Evolutionary conservation across 2,888 invertebrate genomes (phyloP).

Genomic region (Marronus borbonicus): DNA sequence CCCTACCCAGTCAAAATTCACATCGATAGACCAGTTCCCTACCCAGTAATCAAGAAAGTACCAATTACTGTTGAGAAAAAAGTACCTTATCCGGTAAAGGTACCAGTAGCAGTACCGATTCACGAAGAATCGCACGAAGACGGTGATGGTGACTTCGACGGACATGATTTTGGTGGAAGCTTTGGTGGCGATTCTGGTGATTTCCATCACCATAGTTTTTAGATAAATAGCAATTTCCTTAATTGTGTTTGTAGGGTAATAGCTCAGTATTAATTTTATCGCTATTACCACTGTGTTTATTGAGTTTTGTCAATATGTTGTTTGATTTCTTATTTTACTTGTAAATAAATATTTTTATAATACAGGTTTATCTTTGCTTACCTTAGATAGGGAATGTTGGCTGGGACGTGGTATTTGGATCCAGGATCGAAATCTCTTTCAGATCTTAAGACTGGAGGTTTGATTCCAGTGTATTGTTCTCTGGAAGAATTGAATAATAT

Average conservation of each 20-base stretch:
- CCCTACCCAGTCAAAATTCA: conserved; percentile 75
- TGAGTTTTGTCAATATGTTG: conserved; percentile 55
- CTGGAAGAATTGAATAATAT: conserved; percentile 67
- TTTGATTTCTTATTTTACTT: conserved; percentile 53
- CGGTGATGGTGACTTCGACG: conserved; percentile 58
- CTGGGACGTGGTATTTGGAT: conserved; percentile 93
- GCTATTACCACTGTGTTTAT: conserved; percentile 50
- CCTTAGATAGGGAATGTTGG: conserved; percentile 92
- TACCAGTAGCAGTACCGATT: conserved; percentile 76
- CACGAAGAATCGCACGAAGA: conserved; percentile 69
- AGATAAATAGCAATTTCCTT: conserved; percentile 28
- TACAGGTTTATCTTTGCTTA: conserved; percentile 71
- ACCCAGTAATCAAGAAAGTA: conserved; percentile 77
- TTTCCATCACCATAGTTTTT: conserved; percentile 39
- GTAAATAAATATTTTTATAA: conserved; percentile 50
- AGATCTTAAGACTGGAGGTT: conserved; percentile 87
- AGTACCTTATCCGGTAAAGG: conserved; percentile 75
- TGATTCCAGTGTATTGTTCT: conserved; percentile 88
- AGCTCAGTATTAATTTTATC: conserved; percentile 57
- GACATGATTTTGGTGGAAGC: conserved; percentile 57
- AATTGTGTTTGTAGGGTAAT: background rate
- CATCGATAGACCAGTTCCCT: conserved; percentile 75
- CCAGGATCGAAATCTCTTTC: conserved; percentile 94
- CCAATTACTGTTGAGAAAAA: conserved; percentile 82
- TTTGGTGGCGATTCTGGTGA: conserved; percentile 51